Evolutionary conservation across 2,113 vertebrate genomes (phyloP).

Genomic region (Coptodon bakossiorum): DNA sequence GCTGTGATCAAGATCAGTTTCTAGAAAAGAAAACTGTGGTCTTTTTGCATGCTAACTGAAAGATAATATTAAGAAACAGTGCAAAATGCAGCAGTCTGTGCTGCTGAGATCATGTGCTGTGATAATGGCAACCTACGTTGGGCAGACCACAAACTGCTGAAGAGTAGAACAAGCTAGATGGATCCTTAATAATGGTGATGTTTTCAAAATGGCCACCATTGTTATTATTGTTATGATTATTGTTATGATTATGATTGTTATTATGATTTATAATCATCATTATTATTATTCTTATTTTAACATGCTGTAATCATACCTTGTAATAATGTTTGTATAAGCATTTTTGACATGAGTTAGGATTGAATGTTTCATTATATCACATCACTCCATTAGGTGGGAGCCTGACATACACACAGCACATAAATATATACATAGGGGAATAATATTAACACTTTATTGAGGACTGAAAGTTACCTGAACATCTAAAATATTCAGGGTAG

Average conservation of each 20-base stretch:
- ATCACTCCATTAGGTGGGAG: not conserved
- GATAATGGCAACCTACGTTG: not conserved
- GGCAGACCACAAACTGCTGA: not conserved
- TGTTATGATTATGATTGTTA: not conserved
- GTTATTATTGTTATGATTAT: not conserved
- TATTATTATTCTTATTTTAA: rapidly evolving
- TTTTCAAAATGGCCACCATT: not conserved
- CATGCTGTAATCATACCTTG: not conserved
- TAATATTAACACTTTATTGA: not conserved
- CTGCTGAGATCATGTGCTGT: not conserved
- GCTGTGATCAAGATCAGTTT: not conserved
- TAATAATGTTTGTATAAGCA: not conserved
- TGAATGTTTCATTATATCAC: not conserved
- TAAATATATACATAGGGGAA: rapidly evolving
- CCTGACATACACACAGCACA: not conserved
- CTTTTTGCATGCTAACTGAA: not conserved
- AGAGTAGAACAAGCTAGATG: not conserved
- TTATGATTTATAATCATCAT: not conserved
- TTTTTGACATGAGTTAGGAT: not conserved
- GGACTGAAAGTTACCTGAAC: not conserved
- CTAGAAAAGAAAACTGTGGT: rapidly evolving
- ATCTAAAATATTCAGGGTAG: not conserved
- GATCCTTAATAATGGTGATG: not conserved
- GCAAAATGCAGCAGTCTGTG: not conserved
- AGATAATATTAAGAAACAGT: not conserved